Evolutionary conservation across 2,113 vertebrate genomes (phyloP), one percentile per base, ranked within the genome.

Genomic region (Setophaga kirtlandii): DNA sequence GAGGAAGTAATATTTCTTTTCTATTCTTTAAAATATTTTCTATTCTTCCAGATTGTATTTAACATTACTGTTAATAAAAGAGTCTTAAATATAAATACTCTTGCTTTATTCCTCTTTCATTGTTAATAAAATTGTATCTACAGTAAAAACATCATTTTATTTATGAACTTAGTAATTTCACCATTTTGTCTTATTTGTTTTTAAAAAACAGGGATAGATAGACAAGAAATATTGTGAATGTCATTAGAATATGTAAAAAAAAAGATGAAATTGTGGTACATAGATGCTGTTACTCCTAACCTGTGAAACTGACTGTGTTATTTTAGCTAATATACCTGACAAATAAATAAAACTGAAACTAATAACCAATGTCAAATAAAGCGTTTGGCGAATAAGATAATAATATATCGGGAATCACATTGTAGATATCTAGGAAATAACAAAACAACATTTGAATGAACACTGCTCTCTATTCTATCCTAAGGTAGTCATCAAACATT

Each of bases 401-500:
- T 35, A 73, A 24, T 44, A 24, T 28, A 31, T 20, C 22, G 2
- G 7, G 11, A 55, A 71, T 49, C 52, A 12, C 1, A 13, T 27
- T 64, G 11, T 5, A 83, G 55, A 16, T 80, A 10, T 50, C 6
- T 31, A 60, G 13, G 27, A 78, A 75, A 50, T 9, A 25, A 24
- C 28, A 65, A 28, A 69, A 25, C 24, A 64, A 46, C 68, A 42
- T 60, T 46, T 44, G 27, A 82, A 50, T 83, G 13, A 76, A 44
- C 2, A 22, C 0, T 15, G 16, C 25, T 69, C 8, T 12, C 7
- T 37, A 31, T n/a, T 53, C 25, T 28, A 18, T 31, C 6, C 2
- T 55, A 62, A 62, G 7, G 39, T 44, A 74, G 21, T 67, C 8
- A 42, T 7, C 4, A 83, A 82, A 39, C 5, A 31, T 44, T 75